phyloP scores from a whole-genome alignment of 2,888 invertebrate species.

The Mesoligia furuncula region DNA sequence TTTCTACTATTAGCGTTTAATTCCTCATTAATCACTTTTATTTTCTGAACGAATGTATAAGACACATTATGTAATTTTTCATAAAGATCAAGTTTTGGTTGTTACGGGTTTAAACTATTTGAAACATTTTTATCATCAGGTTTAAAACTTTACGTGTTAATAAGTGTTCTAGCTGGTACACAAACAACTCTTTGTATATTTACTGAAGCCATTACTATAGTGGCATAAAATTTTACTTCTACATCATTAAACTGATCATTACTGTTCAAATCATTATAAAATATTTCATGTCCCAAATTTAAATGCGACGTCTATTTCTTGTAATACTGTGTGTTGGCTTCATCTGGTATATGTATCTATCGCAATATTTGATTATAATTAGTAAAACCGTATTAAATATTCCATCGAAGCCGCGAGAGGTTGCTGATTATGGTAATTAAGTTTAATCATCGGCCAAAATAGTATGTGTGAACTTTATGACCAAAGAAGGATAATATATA shows the following conservation, averaged over 20 bases:
- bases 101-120: constrained; percentile 17
- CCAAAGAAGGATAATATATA: not conserved
- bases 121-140: not conserved
- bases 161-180: not conserved
- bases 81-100: constrained; percentile 29
- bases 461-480: constrained; percentile 4
- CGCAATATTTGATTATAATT: constrained; percentile 24
- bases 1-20: constrained; percentile 56
- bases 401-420: constrained; percentile 1
- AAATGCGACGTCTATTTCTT: not conserved
- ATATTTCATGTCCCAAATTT: not conserved
- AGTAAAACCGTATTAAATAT: constrained; percentile 1
- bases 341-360: not conserved
- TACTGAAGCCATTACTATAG: not conserved
- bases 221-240: not conserved
- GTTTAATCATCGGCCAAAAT: constrained; percentile 1
- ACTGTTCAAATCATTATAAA: not conserved
- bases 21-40: constrained; percentile 50
- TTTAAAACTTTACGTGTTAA: not conserved
- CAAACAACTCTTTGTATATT: not conserved
- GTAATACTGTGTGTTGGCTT: not conserved
- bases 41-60: constrained; percentile 36
- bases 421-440: constrained; percentile 11
- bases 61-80: constrained; percentile 38
- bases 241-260: not conserved